Base-by-base conservation (phyloP, 2,888 invertebrate genomes). In the Anticlea derivata region DNA sequence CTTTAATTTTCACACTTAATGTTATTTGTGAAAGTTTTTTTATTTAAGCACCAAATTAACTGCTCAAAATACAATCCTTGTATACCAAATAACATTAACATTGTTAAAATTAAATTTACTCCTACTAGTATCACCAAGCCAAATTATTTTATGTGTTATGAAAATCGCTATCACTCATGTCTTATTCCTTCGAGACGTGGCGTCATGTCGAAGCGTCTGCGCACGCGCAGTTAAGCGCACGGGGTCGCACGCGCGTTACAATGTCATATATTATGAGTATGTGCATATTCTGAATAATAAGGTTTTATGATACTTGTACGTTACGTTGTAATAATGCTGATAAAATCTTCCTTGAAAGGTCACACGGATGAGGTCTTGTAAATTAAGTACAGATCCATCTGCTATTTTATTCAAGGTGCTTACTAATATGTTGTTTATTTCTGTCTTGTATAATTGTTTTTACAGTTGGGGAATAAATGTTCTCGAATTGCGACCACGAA, bases 231-330 rank as follows among this genome's bases (percentile, higher is more conserved):
- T 34, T 43, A 50, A 29, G 12, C 20, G 47, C 23, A 17, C 41
- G 43, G 31, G 51, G 54, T 54, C 59, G 33, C 49, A 51, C 30
- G 46, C 49, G 41, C 24, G 7, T 13, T 27, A 45, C 55, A 53
- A 50, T 47, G 52, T 22, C 43, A 35, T 44, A 10, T 41, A 45
- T 13, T 23, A 39, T 47, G 22, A n/a, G n/a, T 22, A 13, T 39
- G 8, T 35, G 31, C 26, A 34, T 27, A 20, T 23, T 37, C 4
- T n/a, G 10, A 34, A 33, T 33, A 40, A 45, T 45, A 22, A 34
- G 38, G 8, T 17, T 34, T 35, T 26, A 7, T 43, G 13, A 31
- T 26, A 34, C 27, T 39, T 8, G 10, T 45, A 27, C 23, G 24
- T 17, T n/a, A 31, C 8, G 7, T 26, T 31, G 31, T 10, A 46